Base-by-base conservation (phyloP, 2,888 invertebrate species). In the Meteorus colon region DNA sequence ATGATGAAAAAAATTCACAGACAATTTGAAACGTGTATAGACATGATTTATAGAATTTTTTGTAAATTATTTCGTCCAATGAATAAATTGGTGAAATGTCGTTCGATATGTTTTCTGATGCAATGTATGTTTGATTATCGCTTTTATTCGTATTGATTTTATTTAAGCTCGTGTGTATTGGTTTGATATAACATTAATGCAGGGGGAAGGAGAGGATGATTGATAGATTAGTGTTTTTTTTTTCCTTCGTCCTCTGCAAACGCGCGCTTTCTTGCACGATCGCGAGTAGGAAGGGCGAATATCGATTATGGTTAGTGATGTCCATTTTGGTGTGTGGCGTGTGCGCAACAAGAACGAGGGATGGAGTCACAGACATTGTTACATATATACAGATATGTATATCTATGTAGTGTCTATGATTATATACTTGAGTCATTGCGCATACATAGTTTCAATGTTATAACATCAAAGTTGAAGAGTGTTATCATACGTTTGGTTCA, bases 241-340 rank as follows among this genome's bases (percentile, higher is more conserved):
- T 60, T 59, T n/a, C n/a, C 27, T 16, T 29, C 51, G 24, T 29
- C 19, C 45, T 65, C 63, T 34, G 48, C 41, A 48, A 24, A 59
- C 48, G 51, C 55, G 55, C 69, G 34, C 37, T 41, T 24, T 66
- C 14, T 29, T 41, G 19, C 5, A 34, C 55, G 6, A 70, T 59
- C 10, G n/a, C 31, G 8, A 59, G 10, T 69, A 29, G n/a, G 14
- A 45, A 45, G 63, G 63, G 48, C 19, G 48, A 72, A 62, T 62
- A 65, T 73, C 65, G 72, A 73, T 45, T 31, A 62, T 19, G 14
- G 29, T 29, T 62, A 16, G 5, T 63, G 62, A 37, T 71, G 62
- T 62, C 71, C 71, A 71, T 71, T 71, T 71, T 16, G n/a, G 41
- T 60, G 41, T 62, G 16, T 62, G 29, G 55, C 24, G 62, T 60